phyloP scores from a whole-genome alignment of 2,888 invertebrate species.

The Anoplius nigerrimus region DNA sequence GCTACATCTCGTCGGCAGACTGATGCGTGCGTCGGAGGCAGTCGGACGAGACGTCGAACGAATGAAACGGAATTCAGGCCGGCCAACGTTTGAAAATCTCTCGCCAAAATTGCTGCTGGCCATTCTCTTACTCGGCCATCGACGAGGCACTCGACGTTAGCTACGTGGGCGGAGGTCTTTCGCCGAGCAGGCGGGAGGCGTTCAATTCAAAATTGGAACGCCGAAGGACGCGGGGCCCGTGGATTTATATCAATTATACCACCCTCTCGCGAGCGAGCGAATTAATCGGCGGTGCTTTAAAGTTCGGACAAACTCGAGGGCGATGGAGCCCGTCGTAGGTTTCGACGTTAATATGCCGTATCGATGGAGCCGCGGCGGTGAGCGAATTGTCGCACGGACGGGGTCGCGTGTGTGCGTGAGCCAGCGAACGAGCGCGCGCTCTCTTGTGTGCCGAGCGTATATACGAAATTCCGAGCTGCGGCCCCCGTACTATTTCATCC shows the following conservation, averaged over 20 bases:
- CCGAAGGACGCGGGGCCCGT: not conserved
- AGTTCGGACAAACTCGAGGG: not conserved
- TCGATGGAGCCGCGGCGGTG: too few relatives aligned
- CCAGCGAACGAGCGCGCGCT: not conserved
- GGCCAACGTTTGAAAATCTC: too few relatives aligned
- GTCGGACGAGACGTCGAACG: too few relatives aligned
- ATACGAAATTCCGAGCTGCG: not conserved
- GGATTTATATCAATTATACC: not conserved
- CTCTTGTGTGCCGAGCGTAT: not conserved
- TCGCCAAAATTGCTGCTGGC: too few relatives aligned
- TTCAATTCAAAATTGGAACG: not conserved
- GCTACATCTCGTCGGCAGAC: too few relatives aligned
- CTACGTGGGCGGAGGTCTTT: too few relatives aligned
- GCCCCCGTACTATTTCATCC: conserved; percentile 1
- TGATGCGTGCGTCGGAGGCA: too few relatives aligned
- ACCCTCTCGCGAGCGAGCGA: conserved; percentile 2
- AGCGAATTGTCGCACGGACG: not conserved
- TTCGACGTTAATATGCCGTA: too few relatives aligned
- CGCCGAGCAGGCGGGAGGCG: too few relatives aligned
- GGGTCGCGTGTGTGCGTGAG: not conserved
- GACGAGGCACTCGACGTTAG: too few relatives aligned
- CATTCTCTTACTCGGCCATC: too few relatives aligned
- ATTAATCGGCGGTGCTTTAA: conserved; percentile 5
- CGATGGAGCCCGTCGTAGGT: not conserved
- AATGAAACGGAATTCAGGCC: too few relatives aligned